Conservation (phyloP, 2,797 vertebrate species). For the Takifugu rubripes region DNA sequence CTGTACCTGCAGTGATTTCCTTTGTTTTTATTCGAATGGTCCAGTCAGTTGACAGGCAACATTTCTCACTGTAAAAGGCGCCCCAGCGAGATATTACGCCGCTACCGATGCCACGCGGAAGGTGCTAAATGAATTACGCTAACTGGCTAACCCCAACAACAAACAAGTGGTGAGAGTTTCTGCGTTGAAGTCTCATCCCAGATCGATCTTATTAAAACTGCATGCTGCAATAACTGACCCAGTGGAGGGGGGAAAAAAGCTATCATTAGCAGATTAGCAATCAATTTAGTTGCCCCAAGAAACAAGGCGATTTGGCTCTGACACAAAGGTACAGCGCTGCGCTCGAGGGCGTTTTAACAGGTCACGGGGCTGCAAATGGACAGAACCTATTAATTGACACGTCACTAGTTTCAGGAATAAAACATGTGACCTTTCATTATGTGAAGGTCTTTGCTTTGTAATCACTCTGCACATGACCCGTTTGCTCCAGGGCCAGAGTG, state of each 20-base stretch:
- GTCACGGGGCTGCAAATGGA: constrained; percentile 48
- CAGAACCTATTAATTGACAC: constrained; percentile 56
- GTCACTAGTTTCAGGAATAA: constrained; percentile 34
- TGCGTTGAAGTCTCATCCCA: background rate
- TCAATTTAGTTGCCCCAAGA: constrained; percentile 30
- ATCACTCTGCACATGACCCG: constrained; percentile 30
- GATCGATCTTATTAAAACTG: constrained; percentile 13
- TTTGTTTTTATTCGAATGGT: no score
- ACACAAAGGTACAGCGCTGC: constrained; percentile 16
- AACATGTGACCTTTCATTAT: constrained; percentile 59
- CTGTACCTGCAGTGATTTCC: no score
- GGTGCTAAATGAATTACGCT: no score
- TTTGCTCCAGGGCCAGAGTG: constrained; percentile 23
- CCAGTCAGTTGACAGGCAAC: no score
- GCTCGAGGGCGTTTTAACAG: constrained; percentile 48
- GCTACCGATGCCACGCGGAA: no score
- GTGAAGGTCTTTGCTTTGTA: constrained; percentile 35
- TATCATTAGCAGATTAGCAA: constrained; percentile 13
- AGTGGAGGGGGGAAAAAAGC: background rate
- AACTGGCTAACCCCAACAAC: background rate
- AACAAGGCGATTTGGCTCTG: constrained; percentile 35
- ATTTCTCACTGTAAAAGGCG: no score
- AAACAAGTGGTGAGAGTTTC: background rate
- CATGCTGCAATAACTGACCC: constrained; percentile 15
- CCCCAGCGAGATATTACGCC: no score